A percentile compares a stretch with the other conserved stretches of the same genome.
phyloP scores from a whole-genome alignment of 2,888 invertebrate genomes.

The Trilocha varians region DNA sequence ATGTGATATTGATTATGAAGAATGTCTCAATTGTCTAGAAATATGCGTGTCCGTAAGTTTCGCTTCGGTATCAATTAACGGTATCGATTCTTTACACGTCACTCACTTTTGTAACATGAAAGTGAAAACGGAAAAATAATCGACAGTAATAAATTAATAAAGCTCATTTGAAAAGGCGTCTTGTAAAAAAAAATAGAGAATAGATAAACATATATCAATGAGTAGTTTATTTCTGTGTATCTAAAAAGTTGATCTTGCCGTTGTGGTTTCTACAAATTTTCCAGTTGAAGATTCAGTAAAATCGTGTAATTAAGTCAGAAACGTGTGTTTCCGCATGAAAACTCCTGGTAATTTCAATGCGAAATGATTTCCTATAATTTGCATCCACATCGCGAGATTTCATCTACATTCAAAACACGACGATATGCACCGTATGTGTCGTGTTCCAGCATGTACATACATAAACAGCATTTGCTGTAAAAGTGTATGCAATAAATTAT shows the following conservation, averaged over 20 bases:
- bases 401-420: background rate
- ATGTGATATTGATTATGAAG: slow-evolving; percentile 11
- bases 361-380: background rate
- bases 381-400: background rate
- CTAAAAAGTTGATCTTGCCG: too few species aligned
- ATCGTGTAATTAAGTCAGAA: background rate
- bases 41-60: slow-evolving; percentile 35
- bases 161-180: too few species aligned
- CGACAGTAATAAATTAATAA: too few species aligned
- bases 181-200: too few species aligned
- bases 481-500: slow-evolving; percentile 18
- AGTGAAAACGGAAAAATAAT: too few species aligned
- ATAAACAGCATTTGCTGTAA: slow-evolving; percentile 7
- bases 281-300: background rate
- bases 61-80: slow-evolving; percentile 31
- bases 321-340: background rate
- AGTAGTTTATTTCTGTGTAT: too few species aligned
- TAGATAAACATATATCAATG: too few species aligned
- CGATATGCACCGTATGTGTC: slow-evolving; percentile 2
- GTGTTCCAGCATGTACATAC: background rate
- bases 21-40: slow-evolving; percentile 24
- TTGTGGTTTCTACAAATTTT: too few species aligned
- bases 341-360: background rate
- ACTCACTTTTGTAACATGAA: background rate
- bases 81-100: slow-evolving; percentile 13